Evolutionary conservation across 2,113 vertebrate genomes (phyloP), one percentile per base, ranked within the genome.

Genomic region (Pionites leucogaster): DNA sequence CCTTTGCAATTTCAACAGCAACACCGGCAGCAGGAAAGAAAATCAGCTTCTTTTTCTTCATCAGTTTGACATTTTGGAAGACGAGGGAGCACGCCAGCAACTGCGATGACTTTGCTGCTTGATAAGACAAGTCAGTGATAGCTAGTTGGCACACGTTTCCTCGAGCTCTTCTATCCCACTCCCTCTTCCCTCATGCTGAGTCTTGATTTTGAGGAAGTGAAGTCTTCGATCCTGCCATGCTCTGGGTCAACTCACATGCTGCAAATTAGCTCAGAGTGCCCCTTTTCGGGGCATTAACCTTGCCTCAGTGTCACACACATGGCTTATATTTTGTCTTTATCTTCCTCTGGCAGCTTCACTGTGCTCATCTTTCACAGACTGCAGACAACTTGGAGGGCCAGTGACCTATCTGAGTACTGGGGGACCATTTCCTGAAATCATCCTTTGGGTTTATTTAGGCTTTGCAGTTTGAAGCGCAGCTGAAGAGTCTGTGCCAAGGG

Each of bases 1-100:
- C 22, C 92, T 94, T 92, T 87, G 80, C 53, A 44, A 50, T 95
- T 85, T 95, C 83, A 72, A 76, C 91, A 96, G 89, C 89, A 95
- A 57, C 53, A 81, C 33, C 64, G 83, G 89, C 50, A 95, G 88
- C 27, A 63, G 59, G 42, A 82, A 88, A 86, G 63, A 33, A 90
- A 92, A 77, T 70, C 6, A 13, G 44, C 83, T 97, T 81, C 11
- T 7, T 55, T 77, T 28, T 57, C 76, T 70, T 75, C 28, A 27
- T 63, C 7, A 6, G 19, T 46, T 59, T 83, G 76, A 49, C 70
- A 62, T 89, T 87, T 71, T 75, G 93, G 96, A 94, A 94, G 91
- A 90, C 23, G 67, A 82, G 41, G 20, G 63, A 84, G 53, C 83
- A 47, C 72, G 85, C 82, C 85, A 95, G 92, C 70, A 71, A 35